Base-by-base conservation (phyloP, 2,888 invertebrate genomes). In the Drosophila neonasuta region DNA sequence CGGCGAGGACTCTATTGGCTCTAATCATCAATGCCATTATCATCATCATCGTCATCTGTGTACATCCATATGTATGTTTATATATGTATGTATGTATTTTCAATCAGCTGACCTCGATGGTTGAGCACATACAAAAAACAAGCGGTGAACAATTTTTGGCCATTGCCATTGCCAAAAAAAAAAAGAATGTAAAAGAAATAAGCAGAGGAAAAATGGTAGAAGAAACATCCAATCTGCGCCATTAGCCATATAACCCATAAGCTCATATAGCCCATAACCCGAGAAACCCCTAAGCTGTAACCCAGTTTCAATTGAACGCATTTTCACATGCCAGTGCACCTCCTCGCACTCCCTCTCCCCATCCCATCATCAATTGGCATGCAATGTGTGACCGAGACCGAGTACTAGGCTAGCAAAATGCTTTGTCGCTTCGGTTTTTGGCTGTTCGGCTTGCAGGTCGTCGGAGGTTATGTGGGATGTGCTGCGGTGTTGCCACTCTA, bases 271-370 rank as follows among this genome's bases (percentile, higher is more conserved):
- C 39, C 68, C 66, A 69, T 80, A 79, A 49, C 60, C 82, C 82
- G 41, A 77, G 41, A 77, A 70, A 65, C 62, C 72, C 75, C 71
- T 59, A 75, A 80, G 70, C 77, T 73, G 79, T 86, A 84, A 81
- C 81, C 82, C 87, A 81, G 87, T 86, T 81, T 81, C 87, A 84
- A 81, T 84, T 86, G 77, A 86, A 81, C 81, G 81, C 87, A 84
- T 81, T 81, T 86, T 81, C 81, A 81, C 87, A 81, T 86, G 85
- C 82, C 82, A 86, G 57, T 86, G 81, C 81, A 79, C 84, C 78
- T 57, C 46, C 52, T 41, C 57, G 11, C 24, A 24, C 24, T 24
- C 4, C 20, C 11, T 10, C 11, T 1, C 9, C 8, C 8, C 24
- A 0, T 10, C 36, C 36, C 59, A 45, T 39, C 62, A 56, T 56